Percentiles rank a stretch among this genome's conserved stretches.
Conservation (phyloP, 2,113 vertebrate species). For the Thunnus thynnus region DNA sequence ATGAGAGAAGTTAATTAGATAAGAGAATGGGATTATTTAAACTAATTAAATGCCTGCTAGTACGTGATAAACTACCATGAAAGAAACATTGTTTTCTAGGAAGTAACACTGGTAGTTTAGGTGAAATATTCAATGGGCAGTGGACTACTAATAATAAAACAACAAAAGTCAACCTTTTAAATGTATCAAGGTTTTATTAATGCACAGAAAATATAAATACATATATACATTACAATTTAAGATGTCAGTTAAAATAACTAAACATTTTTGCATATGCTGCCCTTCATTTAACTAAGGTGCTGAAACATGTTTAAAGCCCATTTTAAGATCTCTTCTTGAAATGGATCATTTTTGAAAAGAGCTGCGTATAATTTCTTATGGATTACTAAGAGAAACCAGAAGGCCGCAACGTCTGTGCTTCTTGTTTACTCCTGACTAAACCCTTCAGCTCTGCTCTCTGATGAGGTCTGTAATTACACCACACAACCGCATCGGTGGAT, state of each 20-base stretch:
- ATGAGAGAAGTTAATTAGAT: too few relatives aligned
- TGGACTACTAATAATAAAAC: background rate
- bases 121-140: background rate
- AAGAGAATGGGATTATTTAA: too few relatives aligned
- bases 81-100: too few relatives aligned
- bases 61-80: too few relatives aligned
- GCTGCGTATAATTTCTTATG: background rate
- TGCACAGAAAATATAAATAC: conserved; percentile 57
- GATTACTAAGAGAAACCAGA: background rate
- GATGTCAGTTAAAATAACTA: conserved; percentile 30
- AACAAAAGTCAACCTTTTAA: background rate
- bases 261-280: conserved; percentile 35
- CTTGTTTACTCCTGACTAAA: background rate
- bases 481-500: conserved; percentile 20
- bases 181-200: conserved; percentile 64
- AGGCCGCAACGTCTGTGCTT: background rate
- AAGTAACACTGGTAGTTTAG: too few relatives aligned
- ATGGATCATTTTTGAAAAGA: background rate
- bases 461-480: background rate
- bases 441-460: background rate
- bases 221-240: conserved; percentile 34
- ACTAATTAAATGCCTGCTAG: too few relatives aligned
- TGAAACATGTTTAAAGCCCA: too few relatives aligned
- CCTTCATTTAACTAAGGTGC: background rate
- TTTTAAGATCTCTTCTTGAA: background rate